Percentiles rank a stretch among this genome's conserved stretches.
Conservation (phyloP, 1,140 invertebrate species). For the Cheumatopsyche charites region DNA sequence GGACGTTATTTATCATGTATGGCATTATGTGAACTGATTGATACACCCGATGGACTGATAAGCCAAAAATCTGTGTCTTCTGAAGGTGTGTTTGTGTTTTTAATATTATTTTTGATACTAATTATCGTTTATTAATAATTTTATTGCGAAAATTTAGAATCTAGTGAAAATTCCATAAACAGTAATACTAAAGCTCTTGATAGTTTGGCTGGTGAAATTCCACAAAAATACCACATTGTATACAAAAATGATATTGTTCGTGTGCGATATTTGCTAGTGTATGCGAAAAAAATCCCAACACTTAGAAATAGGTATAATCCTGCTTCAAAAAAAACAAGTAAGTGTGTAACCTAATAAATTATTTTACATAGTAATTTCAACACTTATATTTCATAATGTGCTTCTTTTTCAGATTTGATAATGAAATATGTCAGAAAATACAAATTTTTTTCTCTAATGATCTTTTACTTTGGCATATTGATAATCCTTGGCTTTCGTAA, state of each 20-base stretch:
- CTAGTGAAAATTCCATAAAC: not conserved
- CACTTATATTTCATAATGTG: not conserved
- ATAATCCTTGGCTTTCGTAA: constrained; percentile 59
- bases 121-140: not conserved
- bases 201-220: constrained; percentile 63
- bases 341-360: not conserved
- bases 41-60: constrained; percentile 67
- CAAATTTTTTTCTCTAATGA: constrained; percentile 58
- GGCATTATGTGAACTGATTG: constrained; percentile 78
- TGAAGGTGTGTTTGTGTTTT: not conserved
- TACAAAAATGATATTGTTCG: constrained; percentile 77
- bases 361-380: not conserved
- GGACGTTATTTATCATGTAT: constrained; percentile 77
- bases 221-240: constrained; percentile 76
- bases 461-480: constrained; percentile 59
- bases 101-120: not conserved
- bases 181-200: constrained; percentile 29
- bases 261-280: constrained; percentile 79
- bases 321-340: not conserved
- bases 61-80: constrained; percentile 10
- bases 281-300: constrained; percentile 60
- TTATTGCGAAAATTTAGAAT: constrained; percentile 19
- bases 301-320: constrained; percentile 4
- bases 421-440: constrained; percentile 56
- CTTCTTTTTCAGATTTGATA: constrained; percentile 51